phyloP scores from a whole-genome alignment of 2,113 vertebrate genomes.

The Hyperopisus bebe region DNA sequence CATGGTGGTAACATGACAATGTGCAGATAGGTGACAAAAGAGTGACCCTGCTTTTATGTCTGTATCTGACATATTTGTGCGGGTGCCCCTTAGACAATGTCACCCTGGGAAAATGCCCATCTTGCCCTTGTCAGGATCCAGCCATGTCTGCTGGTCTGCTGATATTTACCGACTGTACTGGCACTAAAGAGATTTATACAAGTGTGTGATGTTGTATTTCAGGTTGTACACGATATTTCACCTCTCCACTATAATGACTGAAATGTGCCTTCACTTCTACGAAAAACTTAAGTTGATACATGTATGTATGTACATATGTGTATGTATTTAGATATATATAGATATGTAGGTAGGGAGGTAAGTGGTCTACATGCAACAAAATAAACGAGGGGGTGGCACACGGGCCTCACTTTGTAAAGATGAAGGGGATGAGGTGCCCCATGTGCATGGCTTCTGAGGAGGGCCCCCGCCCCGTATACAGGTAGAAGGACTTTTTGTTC shows the following conservation, averaged over 20 bases:
- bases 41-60: neutral
- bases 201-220: neutral
- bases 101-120: neutral
- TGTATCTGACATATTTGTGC: neutral
- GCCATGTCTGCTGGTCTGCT: neutral
- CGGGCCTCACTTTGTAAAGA: slow-evolving; percentile 88
- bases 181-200: neutral
- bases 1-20: neutral
- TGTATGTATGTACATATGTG: neutral
- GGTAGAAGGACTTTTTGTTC: slow-evolving; percentile 88
- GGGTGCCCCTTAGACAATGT: neutral
- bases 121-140: neutral
- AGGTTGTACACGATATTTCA: neutral
- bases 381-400: neutral
- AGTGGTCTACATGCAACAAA: neutral
- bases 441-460: slow-evolving; percentile 91
- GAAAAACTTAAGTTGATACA: neutral
- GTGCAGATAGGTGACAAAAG: neutral
- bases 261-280: neutral
- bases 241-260: neutral
- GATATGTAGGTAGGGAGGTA: neutral
- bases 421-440: slow-evolving; percentile 90
- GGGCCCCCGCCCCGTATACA: slow-evolving; percentile 91
- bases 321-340: neutral
- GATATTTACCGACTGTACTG: neutral